These are phyloP conservation scores for Podocnemis expansa DNA, from an alignment of 2,113 vertebrate species.

Conservation along the genomic window DNA sequence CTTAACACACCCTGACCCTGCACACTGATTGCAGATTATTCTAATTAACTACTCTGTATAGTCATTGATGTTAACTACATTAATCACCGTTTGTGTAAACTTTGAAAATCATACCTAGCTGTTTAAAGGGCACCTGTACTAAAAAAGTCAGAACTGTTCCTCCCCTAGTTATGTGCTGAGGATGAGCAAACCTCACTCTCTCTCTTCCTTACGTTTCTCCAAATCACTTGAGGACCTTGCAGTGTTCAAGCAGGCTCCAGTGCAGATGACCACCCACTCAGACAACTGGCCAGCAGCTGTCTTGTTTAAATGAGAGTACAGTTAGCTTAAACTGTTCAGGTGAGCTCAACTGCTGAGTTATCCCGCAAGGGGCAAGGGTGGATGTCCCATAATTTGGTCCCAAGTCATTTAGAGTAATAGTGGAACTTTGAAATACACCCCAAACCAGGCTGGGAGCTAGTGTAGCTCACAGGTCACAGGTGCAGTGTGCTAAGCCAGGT, in stretches of 20 bases:
- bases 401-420: background rate
- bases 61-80: background rate
- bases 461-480: background rate
- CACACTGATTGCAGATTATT: background rate
- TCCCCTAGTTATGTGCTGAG: background rate
- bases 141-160: background rate
- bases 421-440: background rate
- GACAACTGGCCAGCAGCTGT: background rate
- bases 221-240: background rate
- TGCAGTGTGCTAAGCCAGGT: background rate
- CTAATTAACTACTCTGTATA: background rate
- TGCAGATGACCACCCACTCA: background rate
- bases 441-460: background rate
- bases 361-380: background rate
- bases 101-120: background rate
- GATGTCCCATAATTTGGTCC: background rate
- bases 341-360: background rate
- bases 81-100: background rate
- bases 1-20: background rate
- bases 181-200: background rate
- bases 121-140: background rate
- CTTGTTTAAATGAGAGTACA: background rate
- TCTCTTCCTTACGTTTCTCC: background rate
- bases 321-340: background rate
- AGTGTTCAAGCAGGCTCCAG: background rate